These are phyloP conservation scores for Plagodis pulveraria DNA, from an alignment of 2,888 invertebrate genomes.

Conservation along the genomic window DNA sequence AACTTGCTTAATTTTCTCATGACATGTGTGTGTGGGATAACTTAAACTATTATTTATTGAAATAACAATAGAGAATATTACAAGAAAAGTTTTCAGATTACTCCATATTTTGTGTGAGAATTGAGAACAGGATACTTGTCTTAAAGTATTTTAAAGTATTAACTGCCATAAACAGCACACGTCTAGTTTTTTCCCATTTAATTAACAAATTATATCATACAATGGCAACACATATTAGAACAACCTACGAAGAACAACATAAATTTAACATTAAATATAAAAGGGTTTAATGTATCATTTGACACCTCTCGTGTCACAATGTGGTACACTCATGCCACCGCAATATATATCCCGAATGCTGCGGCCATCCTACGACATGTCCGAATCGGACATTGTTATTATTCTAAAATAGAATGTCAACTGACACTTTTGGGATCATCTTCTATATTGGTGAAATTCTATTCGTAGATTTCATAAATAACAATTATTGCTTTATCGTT, in stretches of 20 bases:
- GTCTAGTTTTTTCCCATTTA: too few relatives aligned
- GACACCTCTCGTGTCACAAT: background rate
- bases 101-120: too few relatives aligned
- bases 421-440: too few relatives aligned
- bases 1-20: conserved; percentile 27
- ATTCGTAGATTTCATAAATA: too few relatives aligned
- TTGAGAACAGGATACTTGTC: too few relatives aligned
- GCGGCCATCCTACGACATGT: background rate
- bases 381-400: background rate
- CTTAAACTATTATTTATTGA: conserved; percentile 20
- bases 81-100: background rate
- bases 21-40: conserved; percentile 19
- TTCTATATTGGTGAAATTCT: too few relatives aligned
- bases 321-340: background rate
- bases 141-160: too few relatives aligned
- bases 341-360: background rate
- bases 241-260: too few relatives aligned
- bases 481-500: too few relatives aligned
- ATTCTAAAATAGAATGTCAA: background rate
- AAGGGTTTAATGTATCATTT: background rate
- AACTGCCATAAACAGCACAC: too few relatives aligned
- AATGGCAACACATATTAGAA: too few relatives aligned
- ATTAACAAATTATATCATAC: too few relatives aligned
- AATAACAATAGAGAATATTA: conserved; percentile 11
- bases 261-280: background rate